These are phyloP conservation scores for Hippopotamus amphibius DNA, from an alignment of 2,113 vertebrate species.

Conservation along the genomic window DNA sequence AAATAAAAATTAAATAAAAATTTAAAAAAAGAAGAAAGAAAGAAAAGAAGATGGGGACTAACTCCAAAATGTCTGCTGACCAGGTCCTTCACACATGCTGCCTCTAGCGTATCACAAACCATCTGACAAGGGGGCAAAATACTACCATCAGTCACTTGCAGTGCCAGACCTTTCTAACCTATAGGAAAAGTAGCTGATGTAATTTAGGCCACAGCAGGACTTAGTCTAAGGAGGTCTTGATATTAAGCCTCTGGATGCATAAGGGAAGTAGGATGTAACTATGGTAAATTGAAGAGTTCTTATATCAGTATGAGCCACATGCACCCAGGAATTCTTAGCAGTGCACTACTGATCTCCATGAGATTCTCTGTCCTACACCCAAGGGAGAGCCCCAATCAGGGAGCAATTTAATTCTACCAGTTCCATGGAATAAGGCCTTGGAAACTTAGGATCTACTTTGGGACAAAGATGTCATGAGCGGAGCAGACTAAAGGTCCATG, in stretches of 20 bases:
- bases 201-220: not conserved
- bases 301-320: not conserved
- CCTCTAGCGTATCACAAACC: not conserved
- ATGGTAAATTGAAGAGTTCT: not conserved
- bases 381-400: not conserved
- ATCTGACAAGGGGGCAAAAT: not conserved
- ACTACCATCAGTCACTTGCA: not conserved
- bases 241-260: not conserved
- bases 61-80: not conserved
- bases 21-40: not conserved
- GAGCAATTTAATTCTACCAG: not conserved
- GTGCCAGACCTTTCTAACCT: not conserved
- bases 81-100: not conserved
- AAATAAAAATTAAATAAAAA: no score
- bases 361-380: not conserved
- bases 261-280: not conserved
- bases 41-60: not conserved
- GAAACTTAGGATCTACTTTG: not conserved
- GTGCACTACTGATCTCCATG: accelerated
- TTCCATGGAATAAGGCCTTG: not conserved
- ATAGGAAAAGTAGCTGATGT: not conserved
- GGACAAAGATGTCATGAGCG: not conserved
- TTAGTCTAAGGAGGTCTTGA: not conserved
- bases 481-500: not conserved
- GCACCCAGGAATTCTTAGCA: not conserved